A percentile compares a stretch with the other conserved stretches of the same genome.
Conservation (phyloP, 2,113 vertebrate species). For the Prionailurus viverrinus region DNA sequence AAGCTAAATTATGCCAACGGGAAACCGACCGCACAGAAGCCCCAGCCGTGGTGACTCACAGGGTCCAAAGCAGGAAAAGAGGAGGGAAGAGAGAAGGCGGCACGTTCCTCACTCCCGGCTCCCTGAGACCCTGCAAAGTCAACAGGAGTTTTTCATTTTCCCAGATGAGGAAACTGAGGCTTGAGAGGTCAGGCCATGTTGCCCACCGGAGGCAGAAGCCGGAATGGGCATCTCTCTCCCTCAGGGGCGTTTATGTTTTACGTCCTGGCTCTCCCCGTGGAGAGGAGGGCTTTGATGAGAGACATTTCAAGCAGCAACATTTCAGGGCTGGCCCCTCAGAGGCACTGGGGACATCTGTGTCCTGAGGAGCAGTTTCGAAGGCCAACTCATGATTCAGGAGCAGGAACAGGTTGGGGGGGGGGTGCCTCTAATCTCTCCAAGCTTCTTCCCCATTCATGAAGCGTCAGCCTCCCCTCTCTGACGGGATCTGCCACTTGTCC, state of each 20-base stretch:
- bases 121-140: background rate
- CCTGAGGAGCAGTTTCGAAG: background rate
- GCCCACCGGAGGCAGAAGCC: rapidly evolving
- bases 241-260: background rate
- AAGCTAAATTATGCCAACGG: background rate
- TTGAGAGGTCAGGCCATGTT: background rate
- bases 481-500: too few relatives aligned
- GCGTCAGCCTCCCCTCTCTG: background rate
- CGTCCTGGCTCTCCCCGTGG: rapidly evolving
- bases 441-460: background rate
- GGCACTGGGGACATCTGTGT: background rate
- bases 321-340: background rate
- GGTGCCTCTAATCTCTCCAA: rapidly evolving
- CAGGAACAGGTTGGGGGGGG: background rate
- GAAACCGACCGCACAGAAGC: background rate
- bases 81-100: background rate
- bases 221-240: background rate
- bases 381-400: background rate
- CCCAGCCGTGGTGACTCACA: rapidly evolving
- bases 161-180: background rate
- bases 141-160: background rate
- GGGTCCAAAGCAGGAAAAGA: background rate
- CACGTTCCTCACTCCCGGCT: too few relatives aligned
- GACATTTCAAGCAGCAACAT: rapidly evolving
- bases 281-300: background rate